Evolutionary conservation across 2,113 vertebrate species (phyloP), one percentile per base, ranked within the genome.

Genomic region (Toxotes jaculatrix): DNA sequence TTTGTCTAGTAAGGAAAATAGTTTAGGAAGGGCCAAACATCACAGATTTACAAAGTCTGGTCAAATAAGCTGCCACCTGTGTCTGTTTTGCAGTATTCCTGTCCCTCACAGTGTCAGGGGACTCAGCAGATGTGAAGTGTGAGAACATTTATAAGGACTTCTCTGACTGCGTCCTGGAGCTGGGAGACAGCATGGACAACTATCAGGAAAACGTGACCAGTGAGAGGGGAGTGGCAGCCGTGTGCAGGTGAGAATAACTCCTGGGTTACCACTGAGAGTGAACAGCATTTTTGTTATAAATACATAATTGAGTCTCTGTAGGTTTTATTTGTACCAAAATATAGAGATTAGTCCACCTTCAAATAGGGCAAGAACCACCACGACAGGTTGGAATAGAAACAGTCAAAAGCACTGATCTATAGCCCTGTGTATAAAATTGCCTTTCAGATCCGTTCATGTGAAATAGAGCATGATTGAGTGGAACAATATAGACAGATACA

Each of bases 161-260:
- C 66, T 96, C 95, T 0, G 90, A 94, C 10, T 94, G 95, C 31
- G 84, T 95, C 75, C 93, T 95, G 85, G 93, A 94, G 79, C 91
- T 96, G 82, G 94, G 95, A 21, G 87, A 94, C n/a, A 94, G 92
- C 36, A 93, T 95, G 95, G 93, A 95, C 77, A 93, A 77, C 23
- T 93, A 94, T 10, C 82, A 92, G 79, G 90, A 80, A 63, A 94
- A 94, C 9, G 83, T 94, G 72, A 90, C 83, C 31, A 95, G 93
- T 34, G 81, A 83, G 86, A 93, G 83, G 66, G 93, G 94, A 27
- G 88, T 95, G 83, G 89, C 21, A 4, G 85, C 77, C 0, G 93
- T 95, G 65, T 95, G 94, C 80, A 79, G 93, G 94, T 93, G 85
- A 95, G 77, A 43, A 67, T 51, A 74, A 77, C 21, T 55, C 63